phyloP scores from a whole-genome alignment of 2,797 vertebrate genomes.

The Pristis pectinata region DNA sequence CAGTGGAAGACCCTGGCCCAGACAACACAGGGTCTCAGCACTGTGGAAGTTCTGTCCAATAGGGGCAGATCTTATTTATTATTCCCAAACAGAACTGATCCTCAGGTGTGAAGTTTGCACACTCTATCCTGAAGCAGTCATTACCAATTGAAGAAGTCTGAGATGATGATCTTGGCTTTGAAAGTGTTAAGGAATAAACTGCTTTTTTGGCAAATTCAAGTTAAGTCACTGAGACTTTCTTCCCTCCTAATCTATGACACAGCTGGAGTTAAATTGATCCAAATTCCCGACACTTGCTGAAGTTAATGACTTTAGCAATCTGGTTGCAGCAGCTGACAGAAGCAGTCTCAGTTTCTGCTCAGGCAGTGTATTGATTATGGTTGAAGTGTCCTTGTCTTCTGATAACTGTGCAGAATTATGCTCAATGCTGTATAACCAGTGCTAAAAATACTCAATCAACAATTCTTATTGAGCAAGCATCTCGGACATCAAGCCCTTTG shows the following conservation, averaged over 20 bases:
- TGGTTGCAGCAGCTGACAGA: not conserved
- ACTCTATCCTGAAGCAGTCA: not conserved
- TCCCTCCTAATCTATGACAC: slow-evolving; percentile 11
- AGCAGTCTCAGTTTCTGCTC: not conserved
- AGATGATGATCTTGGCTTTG: too few relatives aligned
- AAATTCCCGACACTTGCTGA: not conserved
- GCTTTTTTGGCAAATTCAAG: not conserved
- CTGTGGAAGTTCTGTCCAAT: too few relatives aligned
- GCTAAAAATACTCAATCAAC: not conserved
- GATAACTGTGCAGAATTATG: not conserved
- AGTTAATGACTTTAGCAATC: slow-evolving; percentile 33
- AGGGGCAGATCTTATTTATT: not conserved
- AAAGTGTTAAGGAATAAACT: not conserved
- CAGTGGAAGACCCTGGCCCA: too few relatives aligned
- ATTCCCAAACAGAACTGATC: not conserved
- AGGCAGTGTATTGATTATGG: not conserved
- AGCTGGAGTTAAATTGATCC: slow-evolving; percentile 35
- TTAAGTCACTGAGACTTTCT: not conserved
- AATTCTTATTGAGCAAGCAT: not conserved
- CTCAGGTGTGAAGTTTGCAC: not conserved
- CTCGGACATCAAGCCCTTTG: not conserved
- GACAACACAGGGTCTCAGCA: too few relatives aligned
- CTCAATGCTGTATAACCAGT: not conserved
- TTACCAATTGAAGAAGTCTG: not conserved
- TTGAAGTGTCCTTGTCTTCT: not conserved